phyloP scores from a whole-genome alignment of 2,797 vertebrate genomes.

The Bovichtus variegatus region DNA sequence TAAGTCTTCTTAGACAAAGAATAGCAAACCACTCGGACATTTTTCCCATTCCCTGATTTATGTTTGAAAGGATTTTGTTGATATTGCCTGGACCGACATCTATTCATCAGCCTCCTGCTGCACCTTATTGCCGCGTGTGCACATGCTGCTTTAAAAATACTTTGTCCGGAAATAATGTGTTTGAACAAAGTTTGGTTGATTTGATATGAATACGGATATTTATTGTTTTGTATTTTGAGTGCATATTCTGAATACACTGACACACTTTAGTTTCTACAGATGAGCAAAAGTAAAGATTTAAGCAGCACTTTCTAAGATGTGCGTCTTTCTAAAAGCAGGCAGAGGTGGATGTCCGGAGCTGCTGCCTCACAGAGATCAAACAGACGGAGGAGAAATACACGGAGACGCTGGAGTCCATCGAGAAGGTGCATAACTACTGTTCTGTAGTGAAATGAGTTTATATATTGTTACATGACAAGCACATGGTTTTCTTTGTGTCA shows the following conservation, averaged over 20 bases:
- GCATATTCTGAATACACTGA: neutral
- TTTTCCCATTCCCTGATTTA: neutral
- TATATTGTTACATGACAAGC: neutral
- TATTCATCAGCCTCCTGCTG: conserved; percentile 7
- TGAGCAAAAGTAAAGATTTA: neutral
- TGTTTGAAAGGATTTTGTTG: neutral
- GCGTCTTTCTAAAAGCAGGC: conserved; percentile 85
- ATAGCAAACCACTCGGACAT: neutral
- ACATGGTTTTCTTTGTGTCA: neutral
- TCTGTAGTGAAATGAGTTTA: neutral
- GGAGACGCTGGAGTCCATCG: conserved; percentile 88
- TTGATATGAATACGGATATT: neutral
- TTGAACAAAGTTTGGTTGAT: neutral
- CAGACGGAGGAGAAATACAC: conserved; percentile 98
- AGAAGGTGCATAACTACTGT: conserved; percentile 84
- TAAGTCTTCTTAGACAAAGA: neutral
- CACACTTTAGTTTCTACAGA: neutral
- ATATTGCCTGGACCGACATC: neutral
- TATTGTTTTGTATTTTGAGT: neutral
- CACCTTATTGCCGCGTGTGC: neutral
- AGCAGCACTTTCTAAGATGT: conserved; percentile 17
- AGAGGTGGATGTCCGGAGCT: conserved; percentile 92
- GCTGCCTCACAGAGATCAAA: conserved; percentile 94
- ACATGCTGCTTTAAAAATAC: neutral
- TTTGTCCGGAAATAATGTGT: neutral